Evolutionary conservation across 2,888 invertebrate species (phyloP).

Genomic region (Luperina testacea): DNA sequence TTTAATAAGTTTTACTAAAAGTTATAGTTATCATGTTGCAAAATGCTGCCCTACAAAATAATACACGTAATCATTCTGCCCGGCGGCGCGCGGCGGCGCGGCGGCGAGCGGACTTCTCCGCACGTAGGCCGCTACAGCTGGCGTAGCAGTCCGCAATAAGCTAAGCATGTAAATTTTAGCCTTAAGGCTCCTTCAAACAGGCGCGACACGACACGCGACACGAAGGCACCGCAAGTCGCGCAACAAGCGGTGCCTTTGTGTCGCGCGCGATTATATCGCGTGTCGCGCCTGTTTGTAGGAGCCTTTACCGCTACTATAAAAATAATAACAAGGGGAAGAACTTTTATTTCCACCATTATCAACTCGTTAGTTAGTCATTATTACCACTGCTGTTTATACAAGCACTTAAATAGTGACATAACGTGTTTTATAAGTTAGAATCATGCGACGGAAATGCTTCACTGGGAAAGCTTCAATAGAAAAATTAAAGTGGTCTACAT

Average conservation of each 20-base stretch:
- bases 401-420: constrained; percentile 5
- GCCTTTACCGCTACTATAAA: background rate
- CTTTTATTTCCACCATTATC: background rate
- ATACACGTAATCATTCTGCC: background rate
- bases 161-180: too few relatives aligned
- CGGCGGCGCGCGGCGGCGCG: too few relatives aligned
- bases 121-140: background rate
- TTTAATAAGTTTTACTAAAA: background rate
- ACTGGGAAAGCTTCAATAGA: background rate
- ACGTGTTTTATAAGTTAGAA: constrained; percentile 11
- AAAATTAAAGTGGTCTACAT: constrained; percentile 1
- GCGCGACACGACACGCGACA: too few relatives aligned
- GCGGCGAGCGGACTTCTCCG: background rate
- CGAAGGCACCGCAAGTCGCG: too few relatives aligned
- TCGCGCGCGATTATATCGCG: too few relatives aligned
- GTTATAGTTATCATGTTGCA: background rate
- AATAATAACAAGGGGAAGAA: background rate
- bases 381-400: constrained; percentile 1
- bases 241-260: too few relatives aligned
- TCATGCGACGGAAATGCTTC: constrained; percentile 15
- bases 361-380: background rate
- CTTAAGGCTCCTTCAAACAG: too few relatives aligned
- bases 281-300: too few relatives aligned
- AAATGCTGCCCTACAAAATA: background rate
- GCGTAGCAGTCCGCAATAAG: background rate